phyloP scores from a whole-genome alignment of 2,797 vertebrate species.

The Cephalopachus bancanus region DNA sequence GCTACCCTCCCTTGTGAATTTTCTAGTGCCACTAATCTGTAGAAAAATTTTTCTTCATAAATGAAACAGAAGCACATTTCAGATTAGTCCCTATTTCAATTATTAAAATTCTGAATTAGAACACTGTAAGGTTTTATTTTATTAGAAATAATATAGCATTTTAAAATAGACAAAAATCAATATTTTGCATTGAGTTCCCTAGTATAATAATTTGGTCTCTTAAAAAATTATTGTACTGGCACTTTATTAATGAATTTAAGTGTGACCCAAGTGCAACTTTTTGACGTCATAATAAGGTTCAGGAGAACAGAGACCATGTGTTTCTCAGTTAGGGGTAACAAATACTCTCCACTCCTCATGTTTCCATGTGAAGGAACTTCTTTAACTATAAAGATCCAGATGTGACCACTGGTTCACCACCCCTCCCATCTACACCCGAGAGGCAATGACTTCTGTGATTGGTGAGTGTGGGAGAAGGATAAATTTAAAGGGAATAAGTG shows the following conservation, averaged over 20 bases:
- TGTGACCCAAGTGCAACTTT: neutral
- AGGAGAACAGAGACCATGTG: neutral
- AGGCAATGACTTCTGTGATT: neutral
- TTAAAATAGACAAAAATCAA: neutral
- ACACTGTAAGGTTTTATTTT: neutral
- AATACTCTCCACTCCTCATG: neutral
- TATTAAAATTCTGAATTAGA: neutral
- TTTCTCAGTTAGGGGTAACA: neutral
- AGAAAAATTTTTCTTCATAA: neutral
- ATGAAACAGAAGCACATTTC: neutral
- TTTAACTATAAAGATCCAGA: neutral
- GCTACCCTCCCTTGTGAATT: neutral
- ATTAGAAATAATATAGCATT: conserved; percentile 24
- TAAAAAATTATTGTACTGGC: conserved; percentile 2
- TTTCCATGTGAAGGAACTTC: neutral
- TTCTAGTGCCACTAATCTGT: neutral
- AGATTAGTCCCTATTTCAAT: neutral
- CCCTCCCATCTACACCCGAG: too few species aligned
- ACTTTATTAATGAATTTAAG: neutral
- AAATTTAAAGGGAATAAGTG: neutral
- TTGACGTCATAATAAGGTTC: neutral
- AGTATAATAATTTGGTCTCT: neutral
- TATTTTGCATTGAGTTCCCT: neutral
- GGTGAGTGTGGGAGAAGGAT: neutral
- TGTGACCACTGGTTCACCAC: too few species aligned